Conservation (phyloP, 2,888 invertebrate species). For the Mellilla xanthometata region DNA sequence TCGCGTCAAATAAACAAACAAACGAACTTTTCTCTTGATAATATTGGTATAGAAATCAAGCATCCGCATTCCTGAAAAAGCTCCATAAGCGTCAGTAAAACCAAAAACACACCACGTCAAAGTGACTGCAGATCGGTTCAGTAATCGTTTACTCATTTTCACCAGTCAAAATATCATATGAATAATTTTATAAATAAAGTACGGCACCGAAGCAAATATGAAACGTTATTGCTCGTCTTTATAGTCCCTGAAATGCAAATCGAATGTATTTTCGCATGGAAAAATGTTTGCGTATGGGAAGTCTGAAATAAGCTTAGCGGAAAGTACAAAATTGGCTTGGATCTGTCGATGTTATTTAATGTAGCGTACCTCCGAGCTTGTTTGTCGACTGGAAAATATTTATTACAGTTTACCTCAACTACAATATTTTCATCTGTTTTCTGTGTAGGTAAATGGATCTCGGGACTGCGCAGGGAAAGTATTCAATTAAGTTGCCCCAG, state of each 20-base stretch:
- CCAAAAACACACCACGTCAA: too few species aligned
- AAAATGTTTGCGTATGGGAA: constrained; percentile 66
- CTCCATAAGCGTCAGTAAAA: too few species aligned
- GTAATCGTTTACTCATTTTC: constrained; percentile 11
- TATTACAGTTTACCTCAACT: constrained; percentile 60
- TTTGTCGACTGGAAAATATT: constrained; percentile 72
- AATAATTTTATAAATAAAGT: constrained; percentile 37
- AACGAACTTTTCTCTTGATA: too few species aligned
- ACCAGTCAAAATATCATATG: constrained; percentile 25
- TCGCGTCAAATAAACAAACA: too few species aligned
- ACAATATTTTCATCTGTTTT: constrained; percentile 47
- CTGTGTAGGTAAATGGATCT: constrained; percentile 21
- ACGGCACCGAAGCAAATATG: constrained; percentile 23
- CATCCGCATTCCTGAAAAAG: too few species aligned
- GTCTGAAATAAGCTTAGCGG: constrained; percentile 71
- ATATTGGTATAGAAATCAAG: too few species aligned
- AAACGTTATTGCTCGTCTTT: constrained; percentile 50
- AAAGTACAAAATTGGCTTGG: constrained; percentile 73
- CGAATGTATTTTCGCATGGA: constrained; percentile 65
- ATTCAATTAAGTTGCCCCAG: not conserved
- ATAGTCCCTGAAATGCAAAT: constrained; percentile 67
- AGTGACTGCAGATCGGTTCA: constrained; percentile 10
- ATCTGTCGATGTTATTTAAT: constrained; percentile 78
- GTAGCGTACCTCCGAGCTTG: constrained; percentile 63
- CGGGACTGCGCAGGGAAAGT: constrained; percentile 3